phyloP scores from a whole-genome alignment of 2,113 vertebrate genomes.

The Dipodomys stephensi region DNA sequence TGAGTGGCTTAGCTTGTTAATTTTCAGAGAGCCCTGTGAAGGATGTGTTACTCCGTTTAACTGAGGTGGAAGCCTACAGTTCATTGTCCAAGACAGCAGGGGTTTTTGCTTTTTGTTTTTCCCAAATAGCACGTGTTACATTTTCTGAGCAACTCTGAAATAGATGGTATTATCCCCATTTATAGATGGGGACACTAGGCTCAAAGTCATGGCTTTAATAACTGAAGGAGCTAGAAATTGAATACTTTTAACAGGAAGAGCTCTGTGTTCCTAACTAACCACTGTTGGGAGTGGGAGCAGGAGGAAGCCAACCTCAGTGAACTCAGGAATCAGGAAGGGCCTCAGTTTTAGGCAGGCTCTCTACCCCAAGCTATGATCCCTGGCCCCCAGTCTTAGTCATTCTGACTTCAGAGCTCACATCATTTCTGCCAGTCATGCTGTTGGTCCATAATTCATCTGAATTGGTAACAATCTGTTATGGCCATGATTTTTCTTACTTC shows the following conservation, averaged over 20 bases:
- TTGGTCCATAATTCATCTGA: slow-evolving; percentile 20
- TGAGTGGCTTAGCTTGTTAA: not conserved
- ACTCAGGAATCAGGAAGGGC: not conserved
- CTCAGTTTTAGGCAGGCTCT: not conserved
- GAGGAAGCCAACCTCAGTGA: not conserved
- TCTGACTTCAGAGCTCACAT: not conserved
- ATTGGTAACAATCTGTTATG: slow-evolving; percentile 22
- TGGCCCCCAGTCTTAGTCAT: not conserved
- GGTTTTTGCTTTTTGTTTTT: not conserved
- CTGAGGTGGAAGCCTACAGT: not conserved
- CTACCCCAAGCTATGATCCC: not conserved
- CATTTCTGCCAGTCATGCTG: not conserved
- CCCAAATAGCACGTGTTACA: not conserved
- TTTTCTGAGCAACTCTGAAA: not conserved
- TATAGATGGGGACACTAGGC: not conserved
- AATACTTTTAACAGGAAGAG: not conserved
- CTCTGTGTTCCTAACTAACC: not conserved
- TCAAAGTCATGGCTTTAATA: not conserved
- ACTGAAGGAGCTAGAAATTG: not conserved
- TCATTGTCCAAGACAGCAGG: slow-evolving; percentile 2
- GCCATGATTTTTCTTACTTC: slow-evolving; percentile 11
- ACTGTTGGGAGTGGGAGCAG: not conserved
- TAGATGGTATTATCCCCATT: not conserved
- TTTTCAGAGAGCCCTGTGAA: slow-evolving; percentile 9
- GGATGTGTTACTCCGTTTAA: not conserved